Conservation (phyloP, 1,140 invertebrate genomes). For the Zophobas morio region DNA sequence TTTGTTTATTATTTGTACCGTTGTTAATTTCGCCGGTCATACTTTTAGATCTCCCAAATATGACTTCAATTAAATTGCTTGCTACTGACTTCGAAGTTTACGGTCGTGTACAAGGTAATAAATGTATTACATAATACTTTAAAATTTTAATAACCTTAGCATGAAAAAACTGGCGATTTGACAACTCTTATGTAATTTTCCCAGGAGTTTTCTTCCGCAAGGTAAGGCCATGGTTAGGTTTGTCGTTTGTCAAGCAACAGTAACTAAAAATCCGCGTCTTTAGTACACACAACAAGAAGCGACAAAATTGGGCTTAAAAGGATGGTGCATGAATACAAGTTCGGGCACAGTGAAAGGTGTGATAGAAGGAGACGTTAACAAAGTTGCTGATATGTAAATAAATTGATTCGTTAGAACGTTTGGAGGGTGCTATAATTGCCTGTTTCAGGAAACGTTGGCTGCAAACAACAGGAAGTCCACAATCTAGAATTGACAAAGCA, state of each 20-base stretch:
- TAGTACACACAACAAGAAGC: conserved; percentile 80
- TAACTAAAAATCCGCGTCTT: not conserved
- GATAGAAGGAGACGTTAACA: conserved; percentile 76
- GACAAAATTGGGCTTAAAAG: conserved; percentile 76
- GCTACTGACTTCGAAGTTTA: conserved; percentile 76
- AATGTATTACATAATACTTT: conserved; percentile 29
- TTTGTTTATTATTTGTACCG: conserved; percentile 1
- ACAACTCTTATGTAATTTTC: not conserved
- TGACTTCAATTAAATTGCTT: conserved; percentile 57
- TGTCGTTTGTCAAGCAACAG: not conserved
- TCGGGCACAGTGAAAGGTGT: conserved; percentile 80
- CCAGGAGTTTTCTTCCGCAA: conserved; percentile 12
- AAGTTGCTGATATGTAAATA: conserved; percentile 78
- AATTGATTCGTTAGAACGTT: conserved; percentile 9
- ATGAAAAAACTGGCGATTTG: not conserved
- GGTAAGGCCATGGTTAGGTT: not conserved
- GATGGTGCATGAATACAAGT: conserved; percentile 85
- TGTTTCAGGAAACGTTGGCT: conserved; percentile 81
- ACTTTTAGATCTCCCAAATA: not conserved
- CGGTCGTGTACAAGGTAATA: conserved; percentile 74
- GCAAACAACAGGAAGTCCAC: conserved; percentile 76
- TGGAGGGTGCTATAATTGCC: conserved; percentile 51
- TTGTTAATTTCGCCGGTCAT: not conserved
- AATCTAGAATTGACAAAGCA: conserved; percentile 77
- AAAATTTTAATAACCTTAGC: conserved; percentile 18